Conservation (phyloP, 2,888 invertebrate species). For the Cepaea hortensis region DNA sequence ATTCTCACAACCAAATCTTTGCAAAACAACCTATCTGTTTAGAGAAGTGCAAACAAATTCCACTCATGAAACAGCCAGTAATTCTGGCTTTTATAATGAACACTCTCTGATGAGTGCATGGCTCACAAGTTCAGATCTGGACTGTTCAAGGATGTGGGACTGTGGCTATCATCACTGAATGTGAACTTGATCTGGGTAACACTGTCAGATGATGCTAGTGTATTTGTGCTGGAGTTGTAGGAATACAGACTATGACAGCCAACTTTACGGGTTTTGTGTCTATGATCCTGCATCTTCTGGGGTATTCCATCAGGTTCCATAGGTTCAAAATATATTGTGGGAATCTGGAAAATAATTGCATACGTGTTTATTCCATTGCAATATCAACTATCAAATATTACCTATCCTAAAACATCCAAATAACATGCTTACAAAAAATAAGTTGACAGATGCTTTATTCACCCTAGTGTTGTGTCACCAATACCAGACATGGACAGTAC, state of each 20-base stretch:
- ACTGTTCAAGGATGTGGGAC: not conserved
- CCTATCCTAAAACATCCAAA: no score
- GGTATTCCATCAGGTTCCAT: slow-evolving; percentile 42
- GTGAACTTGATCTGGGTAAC: not conserved
- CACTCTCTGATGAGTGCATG: not conserved
- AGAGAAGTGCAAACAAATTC: no score
- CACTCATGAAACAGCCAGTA: no score
- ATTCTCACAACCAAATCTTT: no score
- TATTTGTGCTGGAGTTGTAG: slow-evolving; percentile 1
- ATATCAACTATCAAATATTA: no score
- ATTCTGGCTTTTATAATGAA: not conserved
- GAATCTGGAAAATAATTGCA: slow-evolving; percentile 54
- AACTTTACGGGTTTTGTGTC: not conserved
- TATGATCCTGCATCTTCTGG: not conserved
- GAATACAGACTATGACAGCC: slow-evolving; percentile 16
- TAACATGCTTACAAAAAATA: no score
- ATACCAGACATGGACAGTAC: no score
- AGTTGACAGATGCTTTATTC: no score
- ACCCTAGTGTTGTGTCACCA: no score
- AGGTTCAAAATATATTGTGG: slow-evolving; percentile 63
- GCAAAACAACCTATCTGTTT: no score
- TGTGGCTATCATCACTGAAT: slow-evolving; percentile 36
- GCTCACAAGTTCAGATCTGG: slow-evolving; percentile 40
- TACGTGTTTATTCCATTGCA: no score
- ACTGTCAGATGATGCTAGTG: slow-evolving; percentile 19